These are phyloP conservation scores for Steinernema khuongi DNA, from an alignment of 1,140 invertebrate genomes.

Conservation along the genomic window DNA sequence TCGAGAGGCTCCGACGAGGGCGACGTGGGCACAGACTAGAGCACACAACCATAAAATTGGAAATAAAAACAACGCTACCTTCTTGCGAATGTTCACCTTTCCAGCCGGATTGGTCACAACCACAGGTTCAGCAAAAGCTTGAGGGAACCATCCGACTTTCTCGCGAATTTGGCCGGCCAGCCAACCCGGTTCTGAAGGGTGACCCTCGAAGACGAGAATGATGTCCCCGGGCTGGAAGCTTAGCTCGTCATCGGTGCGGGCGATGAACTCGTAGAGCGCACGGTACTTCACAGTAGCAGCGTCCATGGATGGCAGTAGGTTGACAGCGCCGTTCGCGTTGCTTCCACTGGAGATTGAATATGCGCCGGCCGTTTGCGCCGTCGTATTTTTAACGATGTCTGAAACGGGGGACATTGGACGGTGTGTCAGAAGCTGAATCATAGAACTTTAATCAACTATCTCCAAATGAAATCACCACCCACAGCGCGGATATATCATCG, in stretches of 20 bases:
- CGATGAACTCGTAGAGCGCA: constrained; percentile 86
- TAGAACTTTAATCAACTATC: no score
- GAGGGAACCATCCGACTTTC: constrained; percentile 85
- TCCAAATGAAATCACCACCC: no score
- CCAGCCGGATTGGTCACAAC: constrained; percentile 48
- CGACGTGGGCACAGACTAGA: constrained; percentile 43
- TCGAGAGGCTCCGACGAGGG: constrained; percentile 52
- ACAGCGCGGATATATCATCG: no score
- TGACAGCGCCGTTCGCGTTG: not conserved
- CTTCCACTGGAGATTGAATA: no score
- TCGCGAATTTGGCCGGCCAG: constrained; percentile 72
- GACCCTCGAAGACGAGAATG: constrained; percentile 76
- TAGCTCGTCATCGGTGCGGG: constrained; percentile 85
- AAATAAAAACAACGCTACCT: not conserved
- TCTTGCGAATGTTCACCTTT: constrained; percentile 18
- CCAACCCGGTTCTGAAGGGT: constrained; percentile 93
- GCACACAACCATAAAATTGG: not conserved
- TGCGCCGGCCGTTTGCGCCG: no score
- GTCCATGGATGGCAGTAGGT: not conserved
- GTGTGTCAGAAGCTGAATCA: no score
- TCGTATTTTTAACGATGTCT: not conserved
- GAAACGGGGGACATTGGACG: no score
- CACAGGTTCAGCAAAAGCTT: constrained; percentile 85
- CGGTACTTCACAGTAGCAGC: constrained; percentile 65
- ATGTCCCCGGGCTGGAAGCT: constrained; percentile 87